These are phyloP conservation scores for Cataglyphis rosenhaueri DNA, from an alignment of 2,888 invertebrate genomes.

Conservation along the genomic window DNA sequence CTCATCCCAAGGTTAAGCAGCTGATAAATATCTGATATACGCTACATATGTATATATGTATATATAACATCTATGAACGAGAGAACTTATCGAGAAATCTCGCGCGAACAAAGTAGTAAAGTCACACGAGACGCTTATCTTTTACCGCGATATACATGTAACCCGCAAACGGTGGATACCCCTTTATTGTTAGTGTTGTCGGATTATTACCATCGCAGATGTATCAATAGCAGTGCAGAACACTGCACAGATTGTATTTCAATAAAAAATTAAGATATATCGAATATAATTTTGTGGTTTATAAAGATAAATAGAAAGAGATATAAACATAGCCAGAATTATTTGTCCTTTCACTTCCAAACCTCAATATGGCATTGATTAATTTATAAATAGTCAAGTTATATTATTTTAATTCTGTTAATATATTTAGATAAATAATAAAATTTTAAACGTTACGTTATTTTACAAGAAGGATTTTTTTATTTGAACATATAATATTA, in stretches of 20 bases:
- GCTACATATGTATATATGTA: background rate
- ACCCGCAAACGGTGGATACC: constrained; percentile 30
- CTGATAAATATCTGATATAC: constrained; percentile 46
- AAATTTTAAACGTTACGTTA: background rate
- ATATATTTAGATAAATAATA: background rate
- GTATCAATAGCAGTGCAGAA: constrained; percentile 18
- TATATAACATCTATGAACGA: constrained; percentile 35
- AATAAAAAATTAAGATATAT: constrained; percentile 25
- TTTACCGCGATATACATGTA: constrained; percentile 12
- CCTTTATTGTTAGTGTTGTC: background rate
- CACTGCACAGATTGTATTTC: constrained; percentile 12
- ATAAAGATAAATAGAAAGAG: background rate
- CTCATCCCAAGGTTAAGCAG: constrained; percentile 35
- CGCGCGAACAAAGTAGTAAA: constrained; percentile 39
- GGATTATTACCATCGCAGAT: constrained; percentile 31
- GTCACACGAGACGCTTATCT: constrained; percentile 19
- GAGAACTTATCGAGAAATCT: constrained; percentile 42
- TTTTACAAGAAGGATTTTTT: background rate
- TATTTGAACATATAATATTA: background rate
- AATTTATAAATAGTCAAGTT: background rate
- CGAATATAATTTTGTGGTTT: constrained; percentile 28
- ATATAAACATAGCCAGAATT: background rate
- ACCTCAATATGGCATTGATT: constrained; percentile 6
- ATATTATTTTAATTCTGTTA: background rate
- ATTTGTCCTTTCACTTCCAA: constrained; percentile 12